A percentile compares a stretch with the other conserved stretches of the same genome.
Evolutionary conservation across 2,797 vertebrate genomes (phyloP).

Genomic region (Dendrocincla tyrannina): DNA sequence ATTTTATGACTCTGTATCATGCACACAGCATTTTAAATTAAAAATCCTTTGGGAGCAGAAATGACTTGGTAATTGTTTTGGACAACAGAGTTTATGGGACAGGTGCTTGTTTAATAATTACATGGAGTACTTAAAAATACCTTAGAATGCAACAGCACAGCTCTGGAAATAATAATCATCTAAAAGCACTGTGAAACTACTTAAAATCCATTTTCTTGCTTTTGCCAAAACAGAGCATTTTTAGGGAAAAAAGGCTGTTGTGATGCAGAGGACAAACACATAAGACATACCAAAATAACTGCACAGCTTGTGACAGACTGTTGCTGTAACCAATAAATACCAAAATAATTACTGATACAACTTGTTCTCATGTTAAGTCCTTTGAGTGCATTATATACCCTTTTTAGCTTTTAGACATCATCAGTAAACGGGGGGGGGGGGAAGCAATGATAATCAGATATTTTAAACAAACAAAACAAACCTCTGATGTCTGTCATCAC

Average conservation of each 20-base stretch:
- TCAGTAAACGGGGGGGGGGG: not conserved
- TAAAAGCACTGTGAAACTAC: not conserved
- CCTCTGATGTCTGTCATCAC: not conserved
- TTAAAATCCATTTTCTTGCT: constrained; percentile 18
- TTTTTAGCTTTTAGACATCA: not conserved
- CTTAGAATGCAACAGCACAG: not conserved
- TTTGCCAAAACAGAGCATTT: not conserved
- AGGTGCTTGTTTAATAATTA: constrained; percentile 38
- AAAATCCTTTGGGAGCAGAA: constrained; percentile 15
- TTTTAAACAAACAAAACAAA: not conserved
- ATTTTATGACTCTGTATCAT: constrained; percentile 22
- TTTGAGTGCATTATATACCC: not conserved
- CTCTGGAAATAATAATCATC: constrained; percentile 18
- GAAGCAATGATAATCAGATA: not conserved
- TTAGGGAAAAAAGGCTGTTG: not conserved
- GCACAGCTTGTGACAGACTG: not conserved
- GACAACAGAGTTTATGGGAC: constrained; percentile 1
- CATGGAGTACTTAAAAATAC: not conserved
- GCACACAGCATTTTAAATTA: constrained; percentile 13
- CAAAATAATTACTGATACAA: not conserved
- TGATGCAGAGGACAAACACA: not conserved
- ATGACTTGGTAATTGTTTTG: constrained; percentile 14
- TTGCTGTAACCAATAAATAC: not conserved
- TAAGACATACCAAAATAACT: not conserved
- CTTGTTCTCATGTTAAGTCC: not conserved